Evolutionary conservation across 2,797 vertebrate genomes (phyloP), one percentile per base, ranked within the genome.

Genomic region (Bovichtus diacanthus): DNA sequence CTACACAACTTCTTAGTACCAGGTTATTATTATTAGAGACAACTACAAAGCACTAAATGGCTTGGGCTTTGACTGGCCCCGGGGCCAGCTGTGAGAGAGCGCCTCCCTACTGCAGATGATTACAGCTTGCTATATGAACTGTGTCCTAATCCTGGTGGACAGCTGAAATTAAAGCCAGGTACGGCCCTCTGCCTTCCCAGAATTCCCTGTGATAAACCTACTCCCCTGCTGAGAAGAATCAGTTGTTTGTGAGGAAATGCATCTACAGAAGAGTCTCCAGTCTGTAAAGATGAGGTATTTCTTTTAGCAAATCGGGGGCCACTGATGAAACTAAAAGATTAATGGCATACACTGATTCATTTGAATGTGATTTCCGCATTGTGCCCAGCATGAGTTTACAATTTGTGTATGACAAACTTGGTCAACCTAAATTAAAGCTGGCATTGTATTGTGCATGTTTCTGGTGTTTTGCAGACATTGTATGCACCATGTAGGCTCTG

Each of bases 101-200:
- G 64, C 68, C 88, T 82, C 69, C 74, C 78, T 46, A 88, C 88
- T 76, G 82, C 87, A 86, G 65, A 92, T 92, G 90, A 93, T 92
- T 92, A 91, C 83, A 78, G 83, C 85, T 75, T 70, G 83, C 85
- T 90, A 81, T 83, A 90, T 91, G 92, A 93, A 88, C 90, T 91
- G 85, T 88, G 90, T 78, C 80, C 87, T 94, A 93, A 94, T 94
- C 84, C 67, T 72, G 79, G 84, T 64, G 70, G 93, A 90, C 93
- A 91, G 87, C 90, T 90, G 77, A 91, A 94, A 93, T 94, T 87
- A 92, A 94, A 93, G 84, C 92, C 92, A 94, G 93, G 93, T 94
- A 92, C 25, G 53, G 78, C 81, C 81, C 78, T 80, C 80, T 75
- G 80, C 76, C 81, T 88, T 90, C 76, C 85, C 86, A 87, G 80